These are phyloP conservation scores for Zeuzera pyrina DNA, from an alignment of 2,888 invertebrate species.

Conservation along the genomic window DNA sequence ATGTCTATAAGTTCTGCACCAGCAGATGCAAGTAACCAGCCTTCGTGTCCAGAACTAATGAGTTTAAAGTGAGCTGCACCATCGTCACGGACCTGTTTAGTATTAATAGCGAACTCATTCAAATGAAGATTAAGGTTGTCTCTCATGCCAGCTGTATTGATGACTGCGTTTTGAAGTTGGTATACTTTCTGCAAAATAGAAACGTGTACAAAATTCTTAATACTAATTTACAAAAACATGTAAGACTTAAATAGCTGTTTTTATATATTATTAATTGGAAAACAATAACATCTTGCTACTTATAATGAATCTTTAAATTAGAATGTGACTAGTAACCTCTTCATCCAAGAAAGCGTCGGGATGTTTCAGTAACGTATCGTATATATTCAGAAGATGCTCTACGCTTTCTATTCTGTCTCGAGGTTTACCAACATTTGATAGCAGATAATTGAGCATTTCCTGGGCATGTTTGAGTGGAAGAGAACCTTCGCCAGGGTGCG, in stretches of 20 bases:
- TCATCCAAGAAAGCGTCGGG: conserved; percentile 80
- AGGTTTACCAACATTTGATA: conserved; percentile 41
- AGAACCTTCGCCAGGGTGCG: conserved; percentile 78
- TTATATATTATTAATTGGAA: too few species aligned
- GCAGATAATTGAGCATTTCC: conserved; percentile 71
- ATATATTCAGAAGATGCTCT: conserved; percentile 76
- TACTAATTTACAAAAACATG: too few species aligned
- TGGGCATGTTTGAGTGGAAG: conserved; percentile 71
- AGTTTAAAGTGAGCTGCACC: conserved; percentile 49
- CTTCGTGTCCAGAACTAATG: conserved; percentile 21
- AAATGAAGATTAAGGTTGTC: conserved; percentile 33
- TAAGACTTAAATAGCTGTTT: too few species aligned
- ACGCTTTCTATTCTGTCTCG: conserved; percentile 68
- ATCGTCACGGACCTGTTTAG: conserved; percentile 38
- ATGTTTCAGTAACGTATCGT: conserved; percentile 47
- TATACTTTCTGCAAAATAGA: conserved; percentile 51
- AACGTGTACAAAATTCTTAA: too few species aligned
- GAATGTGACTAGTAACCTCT: conserved; percentile 77
- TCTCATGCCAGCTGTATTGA: conserved; percentile 46
- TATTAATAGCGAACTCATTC: conserved; percentile 44
- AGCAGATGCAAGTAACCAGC: conserved; percentile 48
- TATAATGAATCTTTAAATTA: too few species aligned
- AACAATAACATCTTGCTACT: too few species aligned
- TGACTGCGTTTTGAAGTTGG: conserved; percentile 53
- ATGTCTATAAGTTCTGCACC: conserved; percentile 46